Base-by-base conservation (phyloP, 2,888 invertebrate species). In the Augochlorella aurata region DNA sequence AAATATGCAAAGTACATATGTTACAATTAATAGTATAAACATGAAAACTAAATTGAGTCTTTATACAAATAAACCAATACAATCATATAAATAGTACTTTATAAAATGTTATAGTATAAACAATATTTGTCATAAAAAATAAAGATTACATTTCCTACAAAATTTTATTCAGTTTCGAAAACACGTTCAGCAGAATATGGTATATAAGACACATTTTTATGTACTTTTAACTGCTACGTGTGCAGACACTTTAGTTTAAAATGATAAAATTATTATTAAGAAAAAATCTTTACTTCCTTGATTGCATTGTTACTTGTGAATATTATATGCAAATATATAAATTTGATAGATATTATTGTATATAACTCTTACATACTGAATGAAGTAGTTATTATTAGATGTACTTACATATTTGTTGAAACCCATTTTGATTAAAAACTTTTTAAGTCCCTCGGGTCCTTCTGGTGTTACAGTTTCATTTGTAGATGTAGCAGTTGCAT, bases 321-420 rank as follows among this genome's bases (percentile, higher is more conserved):
- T 54, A 54, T 54, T 54, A 21, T 24, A 58, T 24, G 24, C 0
- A 24, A 14, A 5, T 58, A 24, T 24, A n/a, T 58, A 58, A 9
- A 24, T 58, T 14, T 24, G 14, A 52, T 52, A 52, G 10, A 52
- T 52, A 52, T 52, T 52, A 1, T 5, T 4, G 14, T 24, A 61
- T 24, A 10, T 61, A 61, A 14, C 14, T 61, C 16, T 44, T 18
- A 63, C n/a, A 63, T 7, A 44, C 9, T 44, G 2, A 24, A 5
- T 38, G 49, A 50, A 9, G 47, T 52, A 21, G 18, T 49, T n/a
- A 16, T 54, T 21, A 2, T 50, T 10, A 73, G 16, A n/a, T 65
- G n/a, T 70, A 79, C 81, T 81, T 67, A 81, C 81, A 18, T 67
- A 67, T 63, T 47, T 81, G 3, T 38, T 45, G 14, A 81, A 0